Evolutionary conservation across 2,113 vertebrate genomes (phyloP), one percentile per base, ranked within the genome.

Genomic region (Accipiter virgatus): DNA sequence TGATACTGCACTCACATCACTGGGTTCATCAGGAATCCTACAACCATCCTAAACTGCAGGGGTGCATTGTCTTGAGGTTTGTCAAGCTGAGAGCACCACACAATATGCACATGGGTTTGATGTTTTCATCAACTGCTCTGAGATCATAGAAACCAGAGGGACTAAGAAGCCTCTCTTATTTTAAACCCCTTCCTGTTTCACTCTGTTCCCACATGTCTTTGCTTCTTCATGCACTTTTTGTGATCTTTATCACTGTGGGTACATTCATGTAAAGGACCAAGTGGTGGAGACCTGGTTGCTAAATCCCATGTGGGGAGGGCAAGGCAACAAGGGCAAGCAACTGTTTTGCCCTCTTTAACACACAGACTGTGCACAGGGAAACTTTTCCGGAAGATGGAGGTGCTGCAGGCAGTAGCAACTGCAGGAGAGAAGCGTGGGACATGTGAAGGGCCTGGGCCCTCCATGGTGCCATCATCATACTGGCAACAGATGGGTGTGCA

Each of bases 301-400:
- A 58, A 58, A 53, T 17, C 3, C 7, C 15, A 40, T 1, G 3
- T 0, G 47, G 4, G 2, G 15, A 56, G 6, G 22, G 32, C 32
- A 47, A 73, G 6, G 14, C 17, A 56, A 59, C 26, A 66, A 52
- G 20, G 16, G 7, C 31, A 88, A 74, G 16, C 25, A 45, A 13
- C 6, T n/a, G 5, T 36, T 90, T 55, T 73, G 20, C 6, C 10
- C 3, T 66, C 10, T 65, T 65, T 42, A 27, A 47, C 11, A 55
- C 34, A 50, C 34, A 32, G 19, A 17, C 15, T 52, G 22, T 22
- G 11, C 18, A 38, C 32, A 47, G 31, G 17, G 17, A 72, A 72
- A 53, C 27, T 29, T 43, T 34, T 12, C 4, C 11, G 32, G 27
- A 42, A 72, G 34, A 32, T 10, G 11, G 11, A 67, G 11, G 7